Conservation (phyloP, 1,140 invertebrate species). For the Neotoxoptera formosana region DNA sequence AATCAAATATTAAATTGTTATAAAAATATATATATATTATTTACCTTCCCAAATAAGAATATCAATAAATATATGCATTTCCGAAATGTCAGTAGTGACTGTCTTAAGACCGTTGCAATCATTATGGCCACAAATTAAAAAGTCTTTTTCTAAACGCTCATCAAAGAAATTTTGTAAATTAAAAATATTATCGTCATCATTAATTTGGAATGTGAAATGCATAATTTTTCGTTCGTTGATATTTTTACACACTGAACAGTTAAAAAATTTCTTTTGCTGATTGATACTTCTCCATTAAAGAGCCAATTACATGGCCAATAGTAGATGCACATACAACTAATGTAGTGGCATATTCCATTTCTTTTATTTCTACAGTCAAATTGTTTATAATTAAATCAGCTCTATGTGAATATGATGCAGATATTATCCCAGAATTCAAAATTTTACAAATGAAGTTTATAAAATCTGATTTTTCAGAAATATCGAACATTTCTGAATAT, state of each 20-base stretch:
- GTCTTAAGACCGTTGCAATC: background rate
- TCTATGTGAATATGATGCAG: background rate
- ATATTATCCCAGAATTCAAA: background rate
- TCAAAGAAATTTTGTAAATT: background rate
- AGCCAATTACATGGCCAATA: background rate
- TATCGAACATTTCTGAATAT: too few relatives aligned
- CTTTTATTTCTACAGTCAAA: background rate
- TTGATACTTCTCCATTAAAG: background rate
- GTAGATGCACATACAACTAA: background rate
- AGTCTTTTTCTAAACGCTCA: background rate
- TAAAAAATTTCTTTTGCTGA: background rate
- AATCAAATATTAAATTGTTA: background rate
- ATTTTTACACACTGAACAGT: background rate
- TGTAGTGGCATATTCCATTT: background rate
- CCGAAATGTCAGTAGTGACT: background rate
- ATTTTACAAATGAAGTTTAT: background rate
- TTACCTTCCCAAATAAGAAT: background rate
- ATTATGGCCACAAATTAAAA: background rate
- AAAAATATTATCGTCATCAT: background rate
- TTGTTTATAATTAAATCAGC: background rate
- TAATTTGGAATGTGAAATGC: background rate
- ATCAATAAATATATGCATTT: background rate
- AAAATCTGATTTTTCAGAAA: too few relatives aligned
- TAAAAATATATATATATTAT: background rate
- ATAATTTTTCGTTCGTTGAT: background rate